phyloP scores from a whole-genome alignment of 1,140 invertebrate genomes.

The Polypedilum vanderplanki region DNA sequence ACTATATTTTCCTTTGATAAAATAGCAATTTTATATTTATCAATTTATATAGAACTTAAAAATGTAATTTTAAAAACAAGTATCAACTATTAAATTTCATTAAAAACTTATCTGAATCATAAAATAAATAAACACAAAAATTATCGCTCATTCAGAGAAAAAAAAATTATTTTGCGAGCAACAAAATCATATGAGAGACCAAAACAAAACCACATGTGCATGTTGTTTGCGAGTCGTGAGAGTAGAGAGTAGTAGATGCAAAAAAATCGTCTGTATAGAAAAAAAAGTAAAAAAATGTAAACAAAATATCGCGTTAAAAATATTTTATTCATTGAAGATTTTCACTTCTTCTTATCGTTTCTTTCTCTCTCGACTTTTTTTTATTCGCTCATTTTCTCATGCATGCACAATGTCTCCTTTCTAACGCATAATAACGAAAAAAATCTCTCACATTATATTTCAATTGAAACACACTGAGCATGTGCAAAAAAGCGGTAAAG shows the following conservation, averaged over 20 bases:
- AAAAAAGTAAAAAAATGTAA: slow-evolving; percentile 25
- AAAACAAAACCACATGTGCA: slow-evolving; percentile 28
- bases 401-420: not conserved
- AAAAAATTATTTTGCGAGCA: not conserved
- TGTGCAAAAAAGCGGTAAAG: not conserved
- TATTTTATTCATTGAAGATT: slow-evolving; percentile 29
- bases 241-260: slow-evolving; percentile 3
- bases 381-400: not conserved
- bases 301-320: slow-evolving; percentile 27
- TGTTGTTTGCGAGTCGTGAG: not conserved
- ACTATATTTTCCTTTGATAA: too few species aligned
- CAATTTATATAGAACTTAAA: too few species aligned
- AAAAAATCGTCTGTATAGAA: slow-evolving; percentile 13
- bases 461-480: not conserved
- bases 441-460: not conserved
- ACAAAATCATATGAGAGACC: not conserved
- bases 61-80: too few species aligned
- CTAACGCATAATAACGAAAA: not conserved
- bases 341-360: slow-evolving; percentile 6
- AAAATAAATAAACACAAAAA: too few species aligned
- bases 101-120: too few species aligned
- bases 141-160: not conserved
- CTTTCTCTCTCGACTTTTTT: not conserved
- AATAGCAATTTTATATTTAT: too few species aligned
- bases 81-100: too few species aligned